Conservation (phyloP, 1,140 invertebrate genomes). For the Musca vetustissima region DNA sequence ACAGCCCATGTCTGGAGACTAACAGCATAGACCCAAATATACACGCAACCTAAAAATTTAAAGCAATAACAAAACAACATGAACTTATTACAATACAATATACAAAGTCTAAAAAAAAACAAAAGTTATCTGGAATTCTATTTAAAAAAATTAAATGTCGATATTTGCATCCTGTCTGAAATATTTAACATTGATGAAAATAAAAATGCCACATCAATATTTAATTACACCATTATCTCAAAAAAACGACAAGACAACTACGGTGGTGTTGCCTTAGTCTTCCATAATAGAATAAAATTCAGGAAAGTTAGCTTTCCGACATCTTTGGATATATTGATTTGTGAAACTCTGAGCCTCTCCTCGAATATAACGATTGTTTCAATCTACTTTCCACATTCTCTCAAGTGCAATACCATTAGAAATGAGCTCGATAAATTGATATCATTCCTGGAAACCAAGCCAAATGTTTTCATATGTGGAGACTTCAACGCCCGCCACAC, state of each 20-base stretch:
- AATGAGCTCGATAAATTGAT: not conserved
- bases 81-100: too few relatives aligned
- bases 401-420: not conserved
- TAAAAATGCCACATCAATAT: not conserved
- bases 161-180: not conserved
- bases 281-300: not conserved
- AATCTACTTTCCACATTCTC: too few relatives aligned
- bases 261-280: not conserved
- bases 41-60: too few relatives aligned
- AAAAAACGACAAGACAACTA: not conserved
- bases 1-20: too few relatives aligned
- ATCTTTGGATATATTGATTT: not conserved
- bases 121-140: not conserved
- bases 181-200: not conserved
- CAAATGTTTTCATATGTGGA: not conserved
- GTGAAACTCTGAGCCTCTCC: not conserved
- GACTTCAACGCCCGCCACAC: not conserved
- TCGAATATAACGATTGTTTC: too few relatives aligned
- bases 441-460: not conserved
- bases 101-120: not conserved
- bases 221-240: not conserved
- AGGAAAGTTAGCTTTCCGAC: not conserved
- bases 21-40: too few relatives aligned
- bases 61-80: too few relatives aligned
- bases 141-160: not conserved